Evolutionary conservation across 2,888 invertebrate genomes (phyloP).

Genomic region (Anodontia alba): DNA sequence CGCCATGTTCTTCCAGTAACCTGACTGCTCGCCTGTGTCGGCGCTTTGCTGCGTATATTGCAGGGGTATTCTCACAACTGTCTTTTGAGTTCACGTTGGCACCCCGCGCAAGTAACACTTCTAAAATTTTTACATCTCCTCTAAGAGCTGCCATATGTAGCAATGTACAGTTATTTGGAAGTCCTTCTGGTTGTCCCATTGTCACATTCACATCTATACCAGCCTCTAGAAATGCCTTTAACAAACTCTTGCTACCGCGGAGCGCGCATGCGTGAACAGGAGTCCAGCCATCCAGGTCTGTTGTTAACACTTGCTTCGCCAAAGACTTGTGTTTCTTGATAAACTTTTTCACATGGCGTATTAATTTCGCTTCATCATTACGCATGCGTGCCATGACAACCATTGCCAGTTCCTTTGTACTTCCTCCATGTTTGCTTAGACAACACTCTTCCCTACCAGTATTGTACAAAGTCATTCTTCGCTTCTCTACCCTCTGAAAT

Average conservation of each 20-base stretch:
- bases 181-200: slow-evolving; percentile 76
- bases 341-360: slow-evolving; percentile 65
- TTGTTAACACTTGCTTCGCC: slow-evolving; percentile 61
- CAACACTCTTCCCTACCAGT: not conserved
- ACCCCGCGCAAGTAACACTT: slow-evolving; percentile 69
- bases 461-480: not conserved
- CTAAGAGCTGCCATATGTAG: slow-evolving; percentile 73
- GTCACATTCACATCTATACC: slow-evolving; percentile 70
- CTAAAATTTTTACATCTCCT: slow-evolving; percentile 67
- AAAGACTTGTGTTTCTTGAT: slow-evolving; percentile 60
- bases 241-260: slow-evolving; percentile 67
- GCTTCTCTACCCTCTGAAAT: not conserved
- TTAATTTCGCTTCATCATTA: slow-evolving; percentile 61
- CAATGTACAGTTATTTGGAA: slow-evolving; percentile 66
- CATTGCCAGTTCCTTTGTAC: slow-evolving; percentile 49
- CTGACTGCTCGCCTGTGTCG: slow-evolving; percentile 59
- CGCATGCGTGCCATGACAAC: slow-evolving; percentile 63
- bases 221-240: slow-evolving; percentile 69
- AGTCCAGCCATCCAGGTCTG: slow-evolving; percentile 75
- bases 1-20: slow-evolving; percentile 65
- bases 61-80: slow-evolving; percentile 64
- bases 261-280: slow-evolving; percentile 75
- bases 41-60: slow-evolving; percentile 67
- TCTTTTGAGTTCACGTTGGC: slow-evolving; percentile 66
- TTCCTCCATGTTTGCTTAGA: not conserved